Percentiles rank a stretch among this genome's conserved stretches.
phyloP scores from a whole-genome alignment of 1,140 invertebrate species.

The Arion vulgaris region DNA sequence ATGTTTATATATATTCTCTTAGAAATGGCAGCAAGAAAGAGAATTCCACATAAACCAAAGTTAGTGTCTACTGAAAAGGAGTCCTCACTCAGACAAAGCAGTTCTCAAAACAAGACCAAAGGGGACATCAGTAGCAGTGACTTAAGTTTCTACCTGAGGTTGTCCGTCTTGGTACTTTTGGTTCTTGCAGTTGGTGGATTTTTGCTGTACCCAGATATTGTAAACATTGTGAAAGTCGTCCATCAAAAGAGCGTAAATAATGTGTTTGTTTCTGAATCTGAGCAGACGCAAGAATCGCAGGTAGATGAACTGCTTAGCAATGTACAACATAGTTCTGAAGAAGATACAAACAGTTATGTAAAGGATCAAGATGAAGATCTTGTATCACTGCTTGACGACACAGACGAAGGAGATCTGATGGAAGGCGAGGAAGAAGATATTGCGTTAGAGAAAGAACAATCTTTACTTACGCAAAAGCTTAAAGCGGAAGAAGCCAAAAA shows the following conservation, averaged over 20 bases:
- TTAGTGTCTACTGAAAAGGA: neutral
- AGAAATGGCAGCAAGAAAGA: slow-evolving; percentile 1
- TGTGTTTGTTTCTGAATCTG: too few species aligned
- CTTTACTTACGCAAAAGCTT: neutral
- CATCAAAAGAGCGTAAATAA: neutral
- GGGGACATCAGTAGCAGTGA: neutral
- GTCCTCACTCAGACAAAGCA: neutral
- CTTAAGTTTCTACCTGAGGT: neutral
- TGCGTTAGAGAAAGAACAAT: neutral
- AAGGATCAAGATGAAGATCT: neutral
- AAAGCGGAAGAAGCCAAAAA: slow-evolving; percentile 5
- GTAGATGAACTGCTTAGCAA: neutral
- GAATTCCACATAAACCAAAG: neutral
- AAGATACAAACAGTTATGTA: neutral
- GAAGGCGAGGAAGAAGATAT: slow-evolving; percentile 22
- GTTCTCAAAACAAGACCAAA: neutral
- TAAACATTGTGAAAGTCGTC: slow-evolving; percentile 7
- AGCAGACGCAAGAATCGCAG: neutral
- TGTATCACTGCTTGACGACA: neutral
- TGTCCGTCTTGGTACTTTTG: slow-evolving; percentile 22
- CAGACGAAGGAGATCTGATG: slow-evolving; percentile 22
- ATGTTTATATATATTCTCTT: neutral
- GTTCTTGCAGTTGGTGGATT: slow-evolving; percentile 22
- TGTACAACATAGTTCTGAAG: neutral
- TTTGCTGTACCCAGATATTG: slow-evolving; percentile 42